Evolutionary conservation across 2,888 invertebrate species (phyloP).

Genomic region (Watsonalla cultraria): DNA sequence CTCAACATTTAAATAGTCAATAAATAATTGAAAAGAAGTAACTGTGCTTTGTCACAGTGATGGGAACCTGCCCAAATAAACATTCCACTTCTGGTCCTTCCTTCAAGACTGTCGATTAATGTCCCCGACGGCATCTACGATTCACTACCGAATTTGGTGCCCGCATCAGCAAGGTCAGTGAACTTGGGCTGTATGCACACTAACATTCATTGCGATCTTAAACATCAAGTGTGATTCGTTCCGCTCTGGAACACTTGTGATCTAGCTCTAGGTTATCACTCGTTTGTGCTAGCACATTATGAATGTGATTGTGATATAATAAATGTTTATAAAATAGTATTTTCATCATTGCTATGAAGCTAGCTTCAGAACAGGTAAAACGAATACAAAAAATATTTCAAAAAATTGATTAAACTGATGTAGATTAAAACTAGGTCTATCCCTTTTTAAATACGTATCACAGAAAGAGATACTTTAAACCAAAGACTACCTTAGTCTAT

Average conservation of each 20-base stretch:
- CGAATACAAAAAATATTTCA: no score
- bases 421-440: no score
- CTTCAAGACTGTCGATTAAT: constrained; percentile 55
- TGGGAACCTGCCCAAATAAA: neutral
- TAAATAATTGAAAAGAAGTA: no score
- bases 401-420: no score
- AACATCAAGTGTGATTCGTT: constrained; percentile 44
- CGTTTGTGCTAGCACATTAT: neutral
- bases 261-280: constrained; percentile 10
- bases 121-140: constrained; percentile 40
- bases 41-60: neutral
- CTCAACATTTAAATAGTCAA: no score
- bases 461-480: no score
- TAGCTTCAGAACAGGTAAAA: no score
- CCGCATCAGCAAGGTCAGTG: constrained; percentile 57
- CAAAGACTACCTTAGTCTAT: no score
- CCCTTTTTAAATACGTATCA: no score
- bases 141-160: constrained; percentile 61
- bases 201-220: constrained; percentile 32
- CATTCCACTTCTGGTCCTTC: constrained; percentile 24
- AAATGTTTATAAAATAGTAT: no score
- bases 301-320: no score
- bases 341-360: no score
- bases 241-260: constrained; percentile 25
- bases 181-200: constrained; percentile 43